These are phyloP conservation scores for Myopa tessellatipennis DNA, from an alignment of 2,888 invertebrate species.

Conservation along the genomic window DNA sequence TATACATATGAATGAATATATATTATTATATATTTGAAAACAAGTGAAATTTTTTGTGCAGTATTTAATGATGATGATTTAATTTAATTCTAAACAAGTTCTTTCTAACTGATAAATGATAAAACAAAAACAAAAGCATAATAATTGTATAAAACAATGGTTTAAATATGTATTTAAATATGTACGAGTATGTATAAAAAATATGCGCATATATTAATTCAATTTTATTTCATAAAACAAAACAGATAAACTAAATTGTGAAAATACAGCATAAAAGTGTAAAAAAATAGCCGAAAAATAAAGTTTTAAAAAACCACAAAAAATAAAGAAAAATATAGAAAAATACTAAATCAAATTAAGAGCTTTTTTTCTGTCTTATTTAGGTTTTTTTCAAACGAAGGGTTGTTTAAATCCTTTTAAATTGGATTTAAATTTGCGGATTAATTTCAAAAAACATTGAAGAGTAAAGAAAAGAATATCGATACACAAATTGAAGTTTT, in stretches of 20 bases:
- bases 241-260: too few relatives aligned
- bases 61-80: conserved; percentile 47
- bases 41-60: conserved; percentile 18
- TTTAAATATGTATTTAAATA: conserved; percentile 30
- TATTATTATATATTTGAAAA: conserved; percentile 16
- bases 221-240: conserved; percentile 38
- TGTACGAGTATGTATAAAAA: not conserved
- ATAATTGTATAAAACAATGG: conserved; percentile 27
- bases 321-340: conserved; percentile 38
- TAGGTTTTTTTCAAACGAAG: too few relatives aligned
- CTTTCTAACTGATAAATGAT: conserved; percentile 43
- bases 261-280: not conserved
- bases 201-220: not conserved
- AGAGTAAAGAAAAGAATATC: too few relatives aligned
- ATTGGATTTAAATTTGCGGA: too few relatives aligned
- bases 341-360: conserved; percentile 16
- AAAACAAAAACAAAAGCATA: conserved; percentile 42
- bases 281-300: conserved; percentile 42
- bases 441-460: too few relatives aligned
- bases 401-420: too few relatives aligned
- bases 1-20: not conserved
- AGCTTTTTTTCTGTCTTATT: not conserved
- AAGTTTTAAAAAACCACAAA: conserved; percentile 37
- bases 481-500: too few relatives aligned
- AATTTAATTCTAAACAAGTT: conserved; percentile 42